Evolutionary conservation across 2,797 vertebrate genomes (phyloP).

Genomic region (Bradypodion pumilum): DNA sequence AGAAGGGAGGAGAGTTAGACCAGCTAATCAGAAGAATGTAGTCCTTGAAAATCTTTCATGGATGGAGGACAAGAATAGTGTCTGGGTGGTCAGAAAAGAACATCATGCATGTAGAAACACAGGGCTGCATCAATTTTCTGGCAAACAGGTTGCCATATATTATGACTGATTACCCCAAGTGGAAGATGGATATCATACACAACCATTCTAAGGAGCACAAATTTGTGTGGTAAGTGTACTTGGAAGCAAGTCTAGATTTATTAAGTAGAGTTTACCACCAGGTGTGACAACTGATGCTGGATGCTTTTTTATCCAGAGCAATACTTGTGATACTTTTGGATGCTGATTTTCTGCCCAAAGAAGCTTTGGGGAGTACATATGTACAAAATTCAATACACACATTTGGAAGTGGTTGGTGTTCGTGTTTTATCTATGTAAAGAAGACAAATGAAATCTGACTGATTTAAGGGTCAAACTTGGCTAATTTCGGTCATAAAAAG

Average conservation of each 20-base stretch:
- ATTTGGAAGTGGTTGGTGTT: not conserved
- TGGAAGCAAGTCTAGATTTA: not conserved
- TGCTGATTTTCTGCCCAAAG: not conserved
- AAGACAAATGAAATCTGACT: not conserved
- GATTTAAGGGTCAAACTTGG: not conserved
- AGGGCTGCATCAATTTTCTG: not conserved
- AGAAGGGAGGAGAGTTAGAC: not conserved
- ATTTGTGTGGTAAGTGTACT: not conserved
- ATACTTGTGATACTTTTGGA: not conserved
- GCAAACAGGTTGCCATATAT: too few relatives aligned
- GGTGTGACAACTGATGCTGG: too few relatives aligned
- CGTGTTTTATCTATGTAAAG: not conserved
- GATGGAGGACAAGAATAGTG: not conserved
- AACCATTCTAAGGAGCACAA: not conserved
- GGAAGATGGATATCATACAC: too few relatives aligned
- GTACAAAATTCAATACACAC: not conserved
- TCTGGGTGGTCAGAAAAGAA: not conserved
- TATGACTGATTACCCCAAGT: too few relatives aligned
- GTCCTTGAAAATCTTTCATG: not conserved
- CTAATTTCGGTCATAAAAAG: too few relatives aligned
- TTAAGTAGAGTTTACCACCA: not conserved
- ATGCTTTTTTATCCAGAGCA: too few relatives aligned
- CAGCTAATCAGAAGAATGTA: not conserved
- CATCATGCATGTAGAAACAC: not conserved
- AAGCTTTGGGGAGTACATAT: too few relatives aligned